These are phyloP conservation scores for Lasioglossum marginatum DNA, from an alignment of 2,888 invertebrate genomes.

Conservation along the genomic window DNA sequence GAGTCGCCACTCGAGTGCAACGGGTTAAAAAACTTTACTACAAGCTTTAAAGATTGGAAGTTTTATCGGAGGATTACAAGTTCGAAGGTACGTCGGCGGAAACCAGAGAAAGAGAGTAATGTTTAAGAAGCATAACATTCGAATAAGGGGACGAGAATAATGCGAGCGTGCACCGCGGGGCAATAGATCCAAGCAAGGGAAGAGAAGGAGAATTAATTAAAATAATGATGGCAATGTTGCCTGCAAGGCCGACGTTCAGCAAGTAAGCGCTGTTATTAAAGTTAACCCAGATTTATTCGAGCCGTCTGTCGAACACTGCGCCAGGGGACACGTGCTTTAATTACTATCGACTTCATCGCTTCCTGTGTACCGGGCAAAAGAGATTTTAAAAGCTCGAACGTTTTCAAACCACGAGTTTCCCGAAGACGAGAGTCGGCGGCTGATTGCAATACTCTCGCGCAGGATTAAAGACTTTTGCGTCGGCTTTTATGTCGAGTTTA, in stretches of 20 bases:
- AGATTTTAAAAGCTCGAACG: conserved; percentile 9
- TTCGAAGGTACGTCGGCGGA: too few species aligned
- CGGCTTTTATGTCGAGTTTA: too few species aligned
- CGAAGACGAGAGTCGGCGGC: neutral
- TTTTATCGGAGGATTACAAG: too few species aligned
- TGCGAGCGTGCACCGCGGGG: neutral
- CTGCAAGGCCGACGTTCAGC: neutral
- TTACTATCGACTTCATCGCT: neutral
- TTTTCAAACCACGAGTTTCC: neutral
- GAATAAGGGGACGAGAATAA: neutral
- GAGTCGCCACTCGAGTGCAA: too few species aligned
- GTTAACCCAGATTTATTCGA: conserved; percentile 6
- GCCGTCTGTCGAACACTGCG: neutral
- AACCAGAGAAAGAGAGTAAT: neutral
- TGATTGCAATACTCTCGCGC: neutral
- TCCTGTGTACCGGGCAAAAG: neutral
- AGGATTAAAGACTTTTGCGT: neutral
- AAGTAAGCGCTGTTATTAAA: conserved; percentile 1
- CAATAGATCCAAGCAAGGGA: neutral
- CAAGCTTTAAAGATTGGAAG: too few species aligned
- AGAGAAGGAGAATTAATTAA: conserved; percentile 2
- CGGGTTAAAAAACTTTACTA: too few species aligned
- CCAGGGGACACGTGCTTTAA: conserved; percentile 6
- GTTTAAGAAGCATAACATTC: neutral
- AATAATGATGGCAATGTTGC: neutral